Conservation (phyloP, 2,113 vertebrate genomes). For the Ammospiza nelsoni region DNA sequence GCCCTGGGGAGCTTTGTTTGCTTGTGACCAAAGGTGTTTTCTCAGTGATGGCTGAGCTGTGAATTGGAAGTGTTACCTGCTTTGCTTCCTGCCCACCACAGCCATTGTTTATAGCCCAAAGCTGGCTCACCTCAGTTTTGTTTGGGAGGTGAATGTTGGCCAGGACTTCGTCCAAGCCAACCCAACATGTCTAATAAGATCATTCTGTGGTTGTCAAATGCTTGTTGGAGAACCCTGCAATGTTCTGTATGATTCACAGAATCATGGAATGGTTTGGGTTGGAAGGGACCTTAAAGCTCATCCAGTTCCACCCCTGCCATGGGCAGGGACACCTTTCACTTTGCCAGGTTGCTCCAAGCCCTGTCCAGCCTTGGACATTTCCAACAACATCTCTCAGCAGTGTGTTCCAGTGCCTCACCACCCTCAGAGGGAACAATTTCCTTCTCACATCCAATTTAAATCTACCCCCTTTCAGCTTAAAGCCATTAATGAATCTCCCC, state of each 20-base stretch:
- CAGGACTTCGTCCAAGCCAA: not conserved
- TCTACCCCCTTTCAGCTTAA: not conserved
- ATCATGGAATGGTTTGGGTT: not conserved
- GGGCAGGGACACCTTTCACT: not conserved
- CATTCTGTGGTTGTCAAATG: not conserved
- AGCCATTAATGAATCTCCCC: not conserved
- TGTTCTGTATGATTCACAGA: not conserved
- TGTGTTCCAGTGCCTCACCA: not conserved
- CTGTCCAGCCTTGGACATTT: accelerated
- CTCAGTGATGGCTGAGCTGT: not conserved
- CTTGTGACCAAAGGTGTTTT: not conserved
- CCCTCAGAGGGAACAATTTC: not conserved
- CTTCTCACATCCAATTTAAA: not conserved
- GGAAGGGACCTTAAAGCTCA: not conserved
- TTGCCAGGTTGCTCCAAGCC: not conserved
- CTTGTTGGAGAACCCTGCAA: not conserved
- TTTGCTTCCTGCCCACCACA: not conserved
- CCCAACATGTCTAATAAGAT: not conserved
- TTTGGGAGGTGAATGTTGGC: not conserved
- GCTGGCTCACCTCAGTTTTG: not conserved
- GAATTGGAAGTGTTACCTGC: not conserved
- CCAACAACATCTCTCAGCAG: not conserved
- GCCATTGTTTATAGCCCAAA: not conserved
- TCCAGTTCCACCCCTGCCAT: not conserved
- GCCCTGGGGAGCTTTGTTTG: not conserved